Percentiles rank a stretch among this genome's conserved stretches.
These are phyloP conservation scores for Plagodis pulveraria DNA, from an alignment of 2,888 invertebrate species.

Conservation along the genomic window DNA sequence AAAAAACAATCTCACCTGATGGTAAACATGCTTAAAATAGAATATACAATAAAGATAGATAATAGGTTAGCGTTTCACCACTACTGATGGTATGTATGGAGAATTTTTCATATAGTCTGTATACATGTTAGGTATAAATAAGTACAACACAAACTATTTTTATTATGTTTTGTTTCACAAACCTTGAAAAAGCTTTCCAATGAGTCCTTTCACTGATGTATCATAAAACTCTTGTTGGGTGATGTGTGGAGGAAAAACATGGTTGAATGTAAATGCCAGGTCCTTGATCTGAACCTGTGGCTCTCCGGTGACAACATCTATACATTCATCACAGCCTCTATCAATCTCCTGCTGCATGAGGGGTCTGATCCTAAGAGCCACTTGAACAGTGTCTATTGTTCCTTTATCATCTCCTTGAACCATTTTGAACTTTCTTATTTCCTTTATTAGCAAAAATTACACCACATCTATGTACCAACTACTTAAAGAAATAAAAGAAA, in stretches of 20 bases:
- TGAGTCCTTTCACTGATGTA: conserved; percentile 88
- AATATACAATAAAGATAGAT: no score
- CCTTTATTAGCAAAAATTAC: conserved; percentile 26
- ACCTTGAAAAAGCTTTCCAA: conserved; percentile 93
- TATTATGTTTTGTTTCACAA: conserved; percentile 24
- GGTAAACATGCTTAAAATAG: no score
- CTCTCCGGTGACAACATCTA: conserved; percentile 87
- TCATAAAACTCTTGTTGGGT: conserved; percentile 90
- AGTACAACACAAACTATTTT: no score
- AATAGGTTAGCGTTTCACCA: no score
- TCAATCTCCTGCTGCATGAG: conserved; percentile 89
- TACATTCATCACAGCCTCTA: conserved; percentile 90
- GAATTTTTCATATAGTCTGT: no score
- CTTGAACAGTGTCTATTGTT: conserved; percentile 87
- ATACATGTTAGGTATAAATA: no score
- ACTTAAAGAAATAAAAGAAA: conserved; percentile 18
- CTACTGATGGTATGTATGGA: no score
- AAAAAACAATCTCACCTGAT: no score
- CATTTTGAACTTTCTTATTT: conserved; percentile 54
- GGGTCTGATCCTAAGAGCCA: conserved; percentile 93
- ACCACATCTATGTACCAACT: conserved; percentile 33
- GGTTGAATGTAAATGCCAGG: conserved; percentile 92
- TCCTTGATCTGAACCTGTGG: conserved; percentile 90
- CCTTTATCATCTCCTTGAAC: conserved; percentile 63
- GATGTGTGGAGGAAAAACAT: conserved; percentile 90